Conservation (phyloP, 2,888 invertebrate genomes). For the Phrixothrix hirtus region DNA sequence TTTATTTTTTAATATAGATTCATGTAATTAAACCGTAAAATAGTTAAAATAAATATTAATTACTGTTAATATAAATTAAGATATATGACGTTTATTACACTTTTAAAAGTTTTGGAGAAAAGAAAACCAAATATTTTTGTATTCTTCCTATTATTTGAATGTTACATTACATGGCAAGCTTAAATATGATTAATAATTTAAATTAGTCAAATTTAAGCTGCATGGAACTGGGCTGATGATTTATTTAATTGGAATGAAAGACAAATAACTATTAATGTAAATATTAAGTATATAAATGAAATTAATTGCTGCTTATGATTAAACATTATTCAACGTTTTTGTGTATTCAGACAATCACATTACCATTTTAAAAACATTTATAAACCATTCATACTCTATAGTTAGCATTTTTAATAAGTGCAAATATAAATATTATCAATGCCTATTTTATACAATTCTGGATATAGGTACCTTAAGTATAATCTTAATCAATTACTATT, state of each 20-base stretch:
- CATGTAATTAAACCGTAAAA: too few relatives aligned
- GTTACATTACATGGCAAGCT: too few relatives aligned
- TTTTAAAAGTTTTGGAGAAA: too few relatives aligned
- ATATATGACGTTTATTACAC: too few relatives aligned
- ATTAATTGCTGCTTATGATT: conserved; percentile 37
- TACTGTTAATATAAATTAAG: too few relatives aligned
- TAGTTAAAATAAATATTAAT: too few relatives aligned
- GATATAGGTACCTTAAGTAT: background rate
- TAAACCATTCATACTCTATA: conserved; percentile 11
- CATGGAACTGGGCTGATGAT: too few relatives aligned
- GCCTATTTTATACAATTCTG: conserved; percentile 15
- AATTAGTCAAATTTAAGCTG: too few relatives aligned
- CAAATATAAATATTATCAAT: conserved; percentile 5
- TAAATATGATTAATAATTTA: too few relatives aligned
- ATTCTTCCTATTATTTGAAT: too few relatives aligned
- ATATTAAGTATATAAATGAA: conserved; percentile 26
- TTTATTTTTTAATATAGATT: too few relatives aligned
- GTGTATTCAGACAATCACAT: conserved; percentile 48
- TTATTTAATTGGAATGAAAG: conserved; percentile 14
- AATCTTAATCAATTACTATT: background rate
- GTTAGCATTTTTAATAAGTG: conserved; percentile 5
- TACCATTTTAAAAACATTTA: conserved; percentile 33
- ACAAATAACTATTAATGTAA: conserved; percentile 20
- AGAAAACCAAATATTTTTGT: too few relatives aligned
- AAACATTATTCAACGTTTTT: conserved; percentile 36